Base-by-base conservation (phyloP, 2,888 invertebrate genomes). In the Eudemis profundana region DNA sequence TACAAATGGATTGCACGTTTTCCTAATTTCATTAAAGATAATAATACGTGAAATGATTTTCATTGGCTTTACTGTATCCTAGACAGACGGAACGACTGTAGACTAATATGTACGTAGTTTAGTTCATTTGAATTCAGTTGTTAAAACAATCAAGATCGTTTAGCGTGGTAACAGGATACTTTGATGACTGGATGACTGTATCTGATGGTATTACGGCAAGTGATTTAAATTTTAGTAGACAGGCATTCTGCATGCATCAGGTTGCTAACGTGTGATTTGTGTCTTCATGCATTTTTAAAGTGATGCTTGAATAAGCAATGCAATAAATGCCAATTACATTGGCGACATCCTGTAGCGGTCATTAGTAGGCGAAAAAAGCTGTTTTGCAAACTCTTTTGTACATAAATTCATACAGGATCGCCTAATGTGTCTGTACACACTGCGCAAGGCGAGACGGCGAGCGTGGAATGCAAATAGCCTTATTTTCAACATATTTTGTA, bases 391-490 rank as follows among this genome's bases (percentile, higher is more conserved):
- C 68, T 64, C 63, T 67, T 74, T 77, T 76, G 69, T 75, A n/a
- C n/a, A n/a, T n/a, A 74, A 71, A 77, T 76, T 76, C 75, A 78
- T 72, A 74, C 71, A 72, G 75, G 73, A 76, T 73, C 71, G 72
- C 67, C 70, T 75, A 76, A 76, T 73, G 75, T 72, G 71, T 75
- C 72, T 76, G 69, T 62, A 72, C 71, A 75, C 74, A 77, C 70
- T 70, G 70, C 68, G 66, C 27, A 68, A 72, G 74, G 73, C 73
- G 72, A 69, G 68, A 66, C 61, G 65, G 67, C 69, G 69, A 68
- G 68, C 62, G 61, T 59, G 63, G 80, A 75, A 81, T 81, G 76
- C 74, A 76, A 81, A 81, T 77, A 71, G 73, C 75, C 76, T 78
- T 76, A 78, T 80, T 78, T 75, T 61, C 69, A 73, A 74, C 78